Conservation (phyloP, 2,113 vertebrate genomes). For the Recurvirostra avosetta region DNA sequence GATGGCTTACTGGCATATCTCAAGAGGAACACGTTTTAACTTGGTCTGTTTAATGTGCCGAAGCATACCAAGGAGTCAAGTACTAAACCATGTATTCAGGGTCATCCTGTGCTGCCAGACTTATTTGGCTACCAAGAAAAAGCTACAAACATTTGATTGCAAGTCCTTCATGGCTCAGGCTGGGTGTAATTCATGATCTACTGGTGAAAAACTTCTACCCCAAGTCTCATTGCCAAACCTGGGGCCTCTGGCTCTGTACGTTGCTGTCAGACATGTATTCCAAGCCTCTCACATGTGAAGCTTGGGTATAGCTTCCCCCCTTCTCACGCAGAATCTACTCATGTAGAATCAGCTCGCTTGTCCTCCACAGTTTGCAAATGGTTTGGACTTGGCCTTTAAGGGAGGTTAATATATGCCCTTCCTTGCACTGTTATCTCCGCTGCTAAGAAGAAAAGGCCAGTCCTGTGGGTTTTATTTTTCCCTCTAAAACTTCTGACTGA, state of each 20-base stretch:
- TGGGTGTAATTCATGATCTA: background rate
- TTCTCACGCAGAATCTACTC: background rate
- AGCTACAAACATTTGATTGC: background rate
- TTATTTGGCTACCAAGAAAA: background rate
- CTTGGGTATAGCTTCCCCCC: background rate
- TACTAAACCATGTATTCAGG: background rate
- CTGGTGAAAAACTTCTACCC: background rate
- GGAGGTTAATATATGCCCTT: background rate
- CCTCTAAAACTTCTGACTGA: background rate
- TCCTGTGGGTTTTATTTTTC: background rate
- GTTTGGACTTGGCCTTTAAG: background rate
- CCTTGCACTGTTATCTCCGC: background rate
- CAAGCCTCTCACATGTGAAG: background rate
- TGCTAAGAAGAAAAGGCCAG: background rate
- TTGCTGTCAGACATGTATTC: background rate
- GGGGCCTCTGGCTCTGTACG: background rate
- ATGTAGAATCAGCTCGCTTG: background rate
- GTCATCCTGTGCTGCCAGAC: background rate
- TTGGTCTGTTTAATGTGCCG: background rate
- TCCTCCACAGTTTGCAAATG: background rate
- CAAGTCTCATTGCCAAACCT: background rate
- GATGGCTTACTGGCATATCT: background rate
- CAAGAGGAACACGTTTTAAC: background rate
- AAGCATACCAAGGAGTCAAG: background rate
- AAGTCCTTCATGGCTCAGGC: background rate